phyloP scores from a whole-genome alignment of 2,888 invertebrate species.

The Apamea monoglypha region DNA sequence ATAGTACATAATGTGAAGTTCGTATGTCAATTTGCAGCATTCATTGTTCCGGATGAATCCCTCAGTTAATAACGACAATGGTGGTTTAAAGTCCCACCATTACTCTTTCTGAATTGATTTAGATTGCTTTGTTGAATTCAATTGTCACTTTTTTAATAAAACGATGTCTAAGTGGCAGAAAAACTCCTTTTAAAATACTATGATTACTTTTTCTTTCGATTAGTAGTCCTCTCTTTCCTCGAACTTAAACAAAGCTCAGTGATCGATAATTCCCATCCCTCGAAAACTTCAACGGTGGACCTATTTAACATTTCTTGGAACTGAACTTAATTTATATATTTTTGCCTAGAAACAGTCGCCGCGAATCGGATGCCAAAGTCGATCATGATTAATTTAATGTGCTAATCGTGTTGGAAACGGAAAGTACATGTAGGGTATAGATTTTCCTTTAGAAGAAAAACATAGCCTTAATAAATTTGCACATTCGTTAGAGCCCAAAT shows the following conservation, averaged over 20 bases:
- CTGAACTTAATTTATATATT: not conserved
- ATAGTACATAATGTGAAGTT: constrained; percentile 34
- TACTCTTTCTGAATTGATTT: constrained; percentile 16
- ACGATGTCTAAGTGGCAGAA: not conserved
- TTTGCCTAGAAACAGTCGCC: constrained; percentile 11
- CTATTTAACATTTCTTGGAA: constrained; percentile 23
- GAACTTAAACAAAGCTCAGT: constrained; percentile 11
- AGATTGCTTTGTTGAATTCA: not conserved
- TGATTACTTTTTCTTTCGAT: not conserved
- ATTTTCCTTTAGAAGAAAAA: constrained; percentile 14
- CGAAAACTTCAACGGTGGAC: constrained; percentile 22
- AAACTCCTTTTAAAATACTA: not conserved
- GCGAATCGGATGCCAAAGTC: constrained; percentile 3
- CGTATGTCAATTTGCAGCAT: constrained; percentile 24
- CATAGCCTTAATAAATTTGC: constrained; percentile 1
- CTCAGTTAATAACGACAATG: not conserved
- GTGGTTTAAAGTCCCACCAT: not conserved
- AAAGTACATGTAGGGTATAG: not conserved
- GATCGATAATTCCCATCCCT: not conserved
- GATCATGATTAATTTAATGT: constrained; percentile 10
- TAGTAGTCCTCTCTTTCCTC: not conserved
- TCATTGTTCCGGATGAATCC: constrained; percentile 37
- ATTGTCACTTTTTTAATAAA: not conserved
- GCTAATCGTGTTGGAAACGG: constrained; percentile 2
- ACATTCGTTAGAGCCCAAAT: not conserved